These are phyloP conservation scores for Lonchura striata DNA, from an alignment of 2,113 vertebrate species.

Conservation along the genomic window DNA sequence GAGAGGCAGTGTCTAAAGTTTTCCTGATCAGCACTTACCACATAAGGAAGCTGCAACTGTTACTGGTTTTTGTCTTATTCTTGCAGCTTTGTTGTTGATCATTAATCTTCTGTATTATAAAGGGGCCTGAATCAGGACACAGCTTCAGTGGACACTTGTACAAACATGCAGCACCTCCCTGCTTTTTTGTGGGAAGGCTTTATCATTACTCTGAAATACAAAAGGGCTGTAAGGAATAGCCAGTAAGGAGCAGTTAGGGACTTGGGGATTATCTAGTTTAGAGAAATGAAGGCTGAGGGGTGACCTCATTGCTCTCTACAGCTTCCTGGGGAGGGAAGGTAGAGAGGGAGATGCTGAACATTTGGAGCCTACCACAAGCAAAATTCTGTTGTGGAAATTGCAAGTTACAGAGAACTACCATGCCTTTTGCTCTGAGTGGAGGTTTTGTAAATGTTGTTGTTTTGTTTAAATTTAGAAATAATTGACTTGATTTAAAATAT, in stretches of 20 bases:
- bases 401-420: not conserved
- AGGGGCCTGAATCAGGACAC: not conserved
- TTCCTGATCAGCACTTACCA: not conserved
- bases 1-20: not conserved
- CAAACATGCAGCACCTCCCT: accelerated
- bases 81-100: not conserved
- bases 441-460: not conserved
- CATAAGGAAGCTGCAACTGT: not conserved
- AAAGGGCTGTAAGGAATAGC: not conserved
- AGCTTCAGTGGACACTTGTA: not conserved
- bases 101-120: not conserved
- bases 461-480: not conserved
- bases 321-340: not conserved
- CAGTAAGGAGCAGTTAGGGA: not conserved
- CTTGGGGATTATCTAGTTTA: not conserved
- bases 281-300: not conserved
- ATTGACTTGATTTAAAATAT: not conserved
- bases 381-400: not conserved
- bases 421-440: not conserved
- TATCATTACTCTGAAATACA: not conserved
- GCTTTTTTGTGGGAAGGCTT: not conserved
- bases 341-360: not conserved
- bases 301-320: not conserved
- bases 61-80: not conserved
- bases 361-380: not conserved